phyloP scores from a whole-genome alignment of 2,888 invertebrate species.

The Drosophila buzzatii region DNA sequence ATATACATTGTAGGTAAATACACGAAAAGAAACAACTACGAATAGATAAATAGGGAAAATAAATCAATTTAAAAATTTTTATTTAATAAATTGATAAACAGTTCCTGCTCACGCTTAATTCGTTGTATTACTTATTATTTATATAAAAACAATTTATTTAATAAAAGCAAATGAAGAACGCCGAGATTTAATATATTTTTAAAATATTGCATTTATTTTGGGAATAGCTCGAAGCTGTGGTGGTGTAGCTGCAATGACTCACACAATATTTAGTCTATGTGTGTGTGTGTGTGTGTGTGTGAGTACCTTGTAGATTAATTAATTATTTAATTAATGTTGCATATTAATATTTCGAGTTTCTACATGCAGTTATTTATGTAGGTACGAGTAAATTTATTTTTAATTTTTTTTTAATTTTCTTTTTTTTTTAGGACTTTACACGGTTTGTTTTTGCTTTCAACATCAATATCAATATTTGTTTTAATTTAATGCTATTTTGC shows the following conservation, averaged over 20 bases:
- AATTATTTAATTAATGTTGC: conserved; percentile 65
- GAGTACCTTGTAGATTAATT: conserved; percentile 45
- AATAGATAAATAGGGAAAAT: too few relatives aligned
- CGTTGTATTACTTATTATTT: background rate
- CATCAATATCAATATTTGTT: conserved; percentile 68
- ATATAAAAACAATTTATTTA: background rate
- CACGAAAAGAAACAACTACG: too few relatives aligned
- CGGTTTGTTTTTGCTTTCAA: conserved; percentile 51
- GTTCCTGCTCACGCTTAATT: background rate
- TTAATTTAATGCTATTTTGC: conserved; percentile 51
- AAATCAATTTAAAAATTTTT: too few relatives aligned
- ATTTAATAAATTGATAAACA: too few relatives aligned
- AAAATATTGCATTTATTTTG: conserved; percentile 79
- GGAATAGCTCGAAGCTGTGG: conserved; percentile 79
- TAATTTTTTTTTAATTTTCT: conserved; percentile 6
- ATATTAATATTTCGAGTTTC: conserved; percentile 54
- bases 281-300: conserved; percentile 19
- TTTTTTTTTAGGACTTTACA: conserved; percentile 67
- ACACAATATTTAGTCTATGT: conserved; percentile 50
- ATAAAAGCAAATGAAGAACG: background rate
- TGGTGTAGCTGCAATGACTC: conserved; percentile 65
- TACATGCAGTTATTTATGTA: conserved; percentile 62
- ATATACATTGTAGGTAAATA: too few relatives aligned
- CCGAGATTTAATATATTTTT: conserved; percentile 49
- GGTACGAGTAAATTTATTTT: conserved; percentile 52